Base-by-base conservation (phyloP, 2,113 vertebrate species). In the Charina bottae region DNA sequence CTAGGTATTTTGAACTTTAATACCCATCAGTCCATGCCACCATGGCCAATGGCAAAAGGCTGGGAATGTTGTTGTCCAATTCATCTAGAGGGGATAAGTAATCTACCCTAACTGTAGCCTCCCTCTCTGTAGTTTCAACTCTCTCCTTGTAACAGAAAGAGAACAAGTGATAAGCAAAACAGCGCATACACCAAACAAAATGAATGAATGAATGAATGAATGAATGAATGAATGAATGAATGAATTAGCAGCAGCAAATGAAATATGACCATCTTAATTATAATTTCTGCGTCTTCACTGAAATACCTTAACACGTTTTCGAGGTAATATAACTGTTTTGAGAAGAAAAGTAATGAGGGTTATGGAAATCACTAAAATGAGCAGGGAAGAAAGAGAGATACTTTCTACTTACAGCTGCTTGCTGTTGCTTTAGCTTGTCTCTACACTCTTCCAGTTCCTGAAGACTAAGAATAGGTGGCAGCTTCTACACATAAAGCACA, bases 361-460 rank as follows among this genome's bases (percentile, higher is more conserved):
- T 78, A 46, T 4, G n/a, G 42, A 42, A 54, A 24, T 91, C 60
- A 87, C 9, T 11, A 23, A 72, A 55, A 15, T 4, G 23, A 72
- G 21, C 26, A 64, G 60, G 23, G 0, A 72, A 37, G 8, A 56
- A 59, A 6, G 17, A 64, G 21, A 72, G 72, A 12, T 10, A 26
- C 42, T 42, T 17, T 92, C 85, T 89, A 98, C 99, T 98, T 96
- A 99, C 99, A 56, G 99, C 98, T 92, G 98, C 98, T 96, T 99
- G 99, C 87, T 99, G 99, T 96, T 97, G 98, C 95, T 99, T 99
- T 91, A 99, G 95, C 93, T 98, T 99, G 96, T 99, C 98, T 98
- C 98, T 98, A 95, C 99, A 98, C 2, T 99, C 98, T 93, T 99
- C 99, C 91, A 99, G 94, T 93, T 99, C 99, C 97, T 99, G 99